Evolutionary conservation across 2,113 vertebrate genomes (phyloP).

Genomic region (Lutjanus erythropterus): DNA sequence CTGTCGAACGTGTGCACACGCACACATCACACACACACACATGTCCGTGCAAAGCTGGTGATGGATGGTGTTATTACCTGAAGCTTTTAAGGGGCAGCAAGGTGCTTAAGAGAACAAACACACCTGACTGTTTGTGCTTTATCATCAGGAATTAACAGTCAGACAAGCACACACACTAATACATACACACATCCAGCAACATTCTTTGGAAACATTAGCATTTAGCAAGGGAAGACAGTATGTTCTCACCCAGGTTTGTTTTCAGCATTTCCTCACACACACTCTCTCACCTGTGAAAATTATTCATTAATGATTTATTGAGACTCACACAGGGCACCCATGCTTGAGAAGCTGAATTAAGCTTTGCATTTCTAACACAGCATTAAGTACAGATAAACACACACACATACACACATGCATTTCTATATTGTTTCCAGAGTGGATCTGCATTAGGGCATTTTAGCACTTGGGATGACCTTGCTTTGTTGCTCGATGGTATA

Average conservation of each 20-base stretch:
- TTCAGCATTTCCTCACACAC: conserved; percentile 42
- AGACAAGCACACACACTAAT: conserved; percentile 4
- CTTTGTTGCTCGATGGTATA: conserved; percentile 48
- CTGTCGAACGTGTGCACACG: conserved; percentile 28
- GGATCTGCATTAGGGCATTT: conserved; percentile 46
- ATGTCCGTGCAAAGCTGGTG: conserved; percentile 60
- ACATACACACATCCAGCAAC: conserved; percentile 9
- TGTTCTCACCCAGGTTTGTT: conserved; percentile 54
- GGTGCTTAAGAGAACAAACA: conserved; percentile 84
- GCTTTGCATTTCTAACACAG: conserved; percentile 72
- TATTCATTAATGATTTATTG: conserved; percentile 78
- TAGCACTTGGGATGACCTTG: conserved; percentile 68
- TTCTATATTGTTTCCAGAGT: conserved; percentile 28
- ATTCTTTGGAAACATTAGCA: conserved; percentile 44
- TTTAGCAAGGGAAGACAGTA: conserved; percentile 43
- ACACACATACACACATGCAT: conserved; percentile 29
- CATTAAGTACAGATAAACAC: conserved; percentile 65
- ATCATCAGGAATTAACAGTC: conserved; percentile 75
- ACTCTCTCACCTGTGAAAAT: conserved; percentile 78
- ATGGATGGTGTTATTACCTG: conserved; percentile 86
- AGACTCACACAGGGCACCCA: conserved; percentile 55
- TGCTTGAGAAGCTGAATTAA: conserved; percentile 66
- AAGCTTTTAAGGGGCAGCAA: conserved; percentile 82
- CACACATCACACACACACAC: conserved; percentile 32
- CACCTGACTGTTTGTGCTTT: conserved; percentile 77